These are phyloP conservation scores for Oxyteleia sp. DNA, from an alignment of 2,888 invertebrate species.

Conservation along the genomic window DNA sequence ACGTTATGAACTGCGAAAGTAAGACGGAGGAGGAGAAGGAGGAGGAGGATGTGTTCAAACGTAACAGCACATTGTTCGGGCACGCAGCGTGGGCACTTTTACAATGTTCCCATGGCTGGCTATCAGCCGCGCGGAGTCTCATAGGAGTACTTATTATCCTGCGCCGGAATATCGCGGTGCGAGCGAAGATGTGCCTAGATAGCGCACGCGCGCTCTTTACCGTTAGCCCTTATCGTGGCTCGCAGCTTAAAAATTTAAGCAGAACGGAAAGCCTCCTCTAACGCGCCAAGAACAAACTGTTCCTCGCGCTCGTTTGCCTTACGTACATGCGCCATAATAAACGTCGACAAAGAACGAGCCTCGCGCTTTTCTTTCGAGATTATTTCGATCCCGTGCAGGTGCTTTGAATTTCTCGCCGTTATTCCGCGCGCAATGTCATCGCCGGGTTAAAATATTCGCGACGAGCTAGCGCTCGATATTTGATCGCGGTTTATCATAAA, in stretches of 20 bases:
- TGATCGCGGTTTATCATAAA: slow-evolving; percentile 63
- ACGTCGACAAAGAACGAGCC: slow-evolving; percentile 63
- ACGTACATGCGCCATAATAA: slow-evolving; percentile 60
- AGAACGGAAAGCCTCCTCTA: slow-evolving; percentile 68
- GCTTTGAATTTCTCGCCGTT: slow-evolving; percentile 69
- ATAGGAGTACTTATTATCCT: slow-evolving; percentile 70
- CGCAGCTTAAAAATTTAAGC: slow-evolving; percentile 71
- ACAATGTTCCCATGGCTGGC: slow-evolving; percentile 56
- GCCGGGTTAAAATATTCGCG: slow-evolving; percentile 39
- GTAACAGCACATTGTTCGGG: slow-evolving; percentile 69
- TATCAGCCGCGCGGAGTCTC: slow-evolving; percentile 56
- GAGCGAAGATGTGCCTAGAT: slow-evolving; percentile 75
- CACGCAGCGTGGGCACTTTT: slow-evolving; percentile 73
- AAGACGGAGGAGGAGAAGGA: slow-evolving; percentile 43
- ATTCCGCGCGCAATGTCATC: slow-evolving; percentile 45
- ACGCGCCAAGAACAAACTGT: slow-evolving; percentile 64
- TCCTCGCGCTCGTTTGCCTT: slow-evolving; percentile 55
- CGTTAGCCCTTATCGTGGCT: slow-evolving; percentile 74
- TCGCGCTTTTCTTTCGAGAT: slow-evolving; percentile 61
- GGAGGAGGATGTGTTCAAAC: slow-evolving; percentile 47
- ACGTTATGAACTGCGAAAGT: slow-evolving; percentile 28
- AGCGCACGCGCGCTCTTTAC: slow-evolving; percentile 76
- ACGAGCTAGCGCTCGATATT: slow-evolving; percentile 47
- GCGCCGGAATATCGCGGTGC: slow-evolving; percentile 69
- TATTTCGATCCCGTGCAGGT: slow-evolving; percentile 62